A percentile compares a stretch with the other conserved stretches of the same genome.
These are phyloP conservation scores for Poecile montanus DNA, from an alignment of 2,797 vertebrate genomes.

Conservation along the genomic window DNA sequence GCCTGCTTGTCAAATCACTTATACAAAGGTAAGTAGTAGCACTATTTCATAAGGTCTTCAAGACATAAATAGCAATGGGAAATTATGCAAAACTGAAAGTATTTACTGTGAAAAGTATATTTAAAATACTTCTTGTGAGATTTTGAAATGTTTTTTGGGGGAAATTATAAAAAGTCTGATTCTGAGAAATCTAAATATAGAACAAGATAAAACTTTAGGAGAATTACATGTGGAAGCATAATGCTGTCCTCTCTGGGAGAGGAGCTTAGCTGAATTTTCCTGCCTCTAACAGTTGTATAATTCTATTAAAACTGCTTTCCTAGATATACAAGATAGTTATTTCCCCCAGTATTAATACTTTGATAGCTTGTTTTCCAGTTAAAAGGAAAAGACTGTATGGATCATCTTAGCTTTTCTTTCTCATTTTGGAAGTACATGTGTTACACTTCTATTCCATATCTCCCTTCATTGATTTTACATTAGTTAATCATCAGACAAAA, in stretches of 20 bases:
- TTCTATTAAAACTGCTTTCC: conserved; percentile 6
- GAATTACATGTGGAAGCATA: background rate
- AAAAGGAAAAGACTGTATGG: background rate
- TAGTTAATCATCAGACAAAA: background rate
- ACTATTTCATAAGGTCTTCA: background rate
- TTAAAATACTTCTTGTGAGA: background rate
- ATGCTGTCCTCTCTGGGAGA: background rate
- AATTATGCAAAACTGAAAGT: background rate
- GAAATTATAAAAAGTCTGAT: background rate
- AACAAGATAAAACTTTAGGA: background rate
- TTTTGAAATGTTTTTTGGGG: background rate
- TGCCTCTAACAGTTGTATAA: background rate
- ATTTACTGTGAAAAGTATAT: background rate
- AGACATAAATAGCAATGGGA: background rate
- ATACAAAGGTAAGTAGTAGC: background rate
- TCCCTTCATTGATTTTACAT: background rate
- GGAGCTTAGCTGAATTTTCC: conserved; percentile 11
- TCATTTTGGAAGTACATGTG: background rate
- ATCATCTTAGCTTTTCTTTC: background rate
- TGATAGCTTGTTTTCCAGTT: background rate
- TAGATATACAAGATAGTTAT: background rate
- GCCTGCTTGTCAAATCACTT: background rate
- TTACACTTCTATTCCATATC: background rate
- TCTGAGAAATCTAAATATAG: background rate
- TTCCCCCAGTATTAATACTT: background rate